These are phyloP conservation scores for Potamilus streckersoni DNA, from an alignment of 1,140 invertebrate genomes.

Conservation along the genomic window DNA sequence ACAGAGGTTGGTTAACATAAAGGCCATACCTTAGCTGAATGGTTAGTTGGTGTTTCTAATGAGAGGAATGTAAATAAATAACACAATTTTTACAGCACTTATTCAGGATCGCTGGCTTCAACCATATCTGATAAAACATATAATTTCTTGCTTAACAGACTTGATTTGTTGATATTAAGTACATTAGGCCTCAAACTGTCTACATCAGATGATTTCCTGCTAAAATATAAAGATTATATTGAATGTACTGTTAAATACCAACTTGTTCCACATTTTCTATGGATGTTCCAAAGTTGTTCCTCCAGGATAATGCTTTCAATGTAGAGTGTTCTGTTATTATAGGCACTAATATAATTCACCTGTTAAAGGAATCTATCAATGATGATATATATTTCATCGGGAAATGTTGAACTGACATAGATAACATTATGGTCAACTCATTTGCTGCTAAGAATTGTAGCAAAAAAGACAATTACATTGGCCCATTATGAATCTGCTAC, in stretches of 20 bases:
- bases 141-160: neutral
- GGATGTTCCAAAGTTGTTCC: neutral
- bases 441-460: too few relatives aligned
- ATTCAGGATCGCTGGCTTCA: slow-evolving; percentile 12
- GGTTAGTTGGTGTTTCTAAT: too few relatives aligned
- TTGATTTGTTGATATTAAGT: neutral
- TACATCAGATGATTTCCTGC: neutral
- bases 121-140: neutral
- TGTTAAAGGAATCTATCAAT: too few relatives aligned
- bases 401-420: neutral
- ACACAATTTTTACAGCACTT: neutral
- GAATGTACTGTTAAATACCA: neutral
- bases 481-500: too few relatives aligned
- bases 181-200: slow-evolving; percentile 7
- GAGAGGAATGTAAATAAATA: neutral
- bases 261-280: neutral
- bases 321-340: neutral
- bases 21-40: too few relatives aligned
- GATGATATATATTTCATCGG: too few relatives aligned
- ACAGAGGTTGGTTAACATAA: too few relatives aligned
- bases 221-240: slow-evolving; percentile 6
- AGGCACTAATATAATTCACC: neutral
- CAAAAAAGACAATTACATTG: too few relatives aligned
- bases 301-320: neutral
- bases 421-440: neutral